These are phyloP conservation scores for Dascyllus trimaculatus DNA, from an alignment of 2,113 vertebrate species.

Conservation along the genomic window DNA sequence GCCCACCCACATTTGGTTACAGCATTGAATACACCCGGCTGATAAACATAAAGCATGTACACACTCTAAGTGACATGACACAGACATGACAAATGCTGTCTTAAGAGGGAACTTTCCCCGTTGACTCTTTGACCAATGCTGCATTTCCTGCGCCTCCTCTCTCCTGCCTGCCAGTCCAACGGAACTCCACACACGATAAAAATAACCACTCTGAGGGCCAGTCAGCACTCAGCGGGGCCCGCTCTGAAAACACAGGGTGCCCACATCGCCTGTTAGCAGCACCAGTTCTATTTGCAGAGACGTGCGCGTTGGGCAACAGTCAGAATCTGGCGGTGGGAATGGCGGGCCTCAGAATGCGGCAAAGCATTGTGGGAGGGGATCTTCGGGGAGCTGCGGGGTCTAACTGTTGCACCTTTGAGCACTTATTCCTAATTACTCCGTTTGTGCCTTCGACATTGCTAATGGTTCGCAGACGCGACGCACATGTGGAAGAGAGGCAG, in stretches of 20 bases:
- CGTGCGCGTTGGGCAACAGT: slow-evolving; percentile 68
- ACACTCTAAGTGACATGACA: slow-evolving; percentile 12
- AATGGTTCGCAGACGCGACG: slow-evolving; percentile 80
- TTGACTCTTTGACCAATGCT: slow-evolving; percentile 68
- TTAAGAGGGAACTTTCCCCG: slow-evolving; percentile 78
- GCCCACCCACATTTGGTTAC: slow-evolving; percentile 66
- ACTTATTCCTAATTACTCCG: slow-evolving; percentile 83
- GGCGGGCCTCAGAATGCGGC: slow-evolving; percentile 50
- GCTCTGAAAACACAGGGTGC: slow-evolving; percentile 80
- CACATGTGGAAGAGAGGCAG: slow-evolving; percentile 62
- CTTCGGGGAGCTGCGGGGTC: slow-evolving; percentile 50
- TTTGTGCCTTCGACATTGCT: slow-evolving; percentile 68
- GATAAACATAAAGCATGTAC: slow-evolving; percentile 12
- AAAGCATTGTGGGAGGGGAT: slow-evolving; percentile 69
- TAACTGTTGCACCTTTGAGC: slow-evolving; percentile 81
- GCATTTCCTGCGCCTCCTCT: slow-evolving; percentile 65
- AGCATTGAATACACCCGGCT: slow-evolving; percentile 36
- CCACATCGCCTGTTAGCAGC: slow-evolving; percentile 80
- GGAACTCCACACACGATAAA: slow-evolving; percentile 75
- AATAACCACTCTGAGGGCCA: slow-evolving; percentile 75
- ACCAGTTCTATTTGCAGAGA: slow-evolving; percentile 79
- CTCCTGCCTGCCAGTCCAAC: slow-evolving; percentile 51
- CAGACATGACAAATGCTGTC: slow-evolving; percentile 69
- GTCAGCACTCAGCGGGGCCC: slow-evolving; percentile 76
- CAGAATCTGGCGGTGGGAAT: slow-evolving; percentile 72